These are phyloP conservation scores for Dryobota labecula DNA, from an alignment of 2,888 invertebrate species.

Conservation along the genomic window DNA sequence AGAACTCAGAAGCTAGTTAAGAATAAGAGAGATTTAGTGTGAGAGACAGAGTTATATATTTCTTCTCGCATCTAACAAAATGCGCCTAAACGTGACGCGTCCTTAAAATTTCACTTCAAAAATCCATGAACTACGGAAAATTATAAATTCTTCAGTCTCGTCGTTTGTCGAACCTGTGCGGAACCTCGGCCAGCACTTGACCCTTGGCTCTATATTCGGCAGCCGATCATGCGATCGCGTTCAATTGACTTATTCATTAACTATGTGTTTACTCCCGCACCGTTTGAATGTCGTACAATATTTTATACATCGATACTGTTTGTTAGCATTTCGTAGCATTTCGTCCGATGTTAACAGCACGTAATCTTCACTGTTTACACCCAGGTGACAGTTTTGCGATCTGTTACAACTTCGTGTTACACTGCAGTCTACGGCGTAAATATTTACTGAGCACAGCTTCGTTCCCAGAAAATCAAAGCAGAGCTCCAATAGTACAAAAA, in stretches of 20 bases:
- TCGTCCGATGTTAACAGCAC: background rate
- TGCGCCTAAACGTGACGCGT: no score
- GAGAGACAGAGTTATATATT: no score
- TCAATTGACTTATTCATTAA: slow-evolving; percentile 44
- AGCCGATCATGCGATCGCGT: slow-evolving; percentile 22
- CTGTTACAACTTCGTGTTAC: background rate
- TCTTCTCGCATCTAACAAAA: no score
- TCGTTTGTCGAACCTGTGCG: background rate
- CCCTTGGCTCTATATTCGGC: slow-evolving; percentile 26
- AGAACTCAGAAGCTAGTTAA: no score
- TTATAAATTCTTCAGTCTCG: background rate
- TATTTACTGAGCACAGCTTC: background rate
- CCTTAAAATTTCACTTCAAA: no score
- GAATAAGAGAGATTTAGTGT: no score
- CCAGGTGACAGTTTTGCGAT: slow-evolving; percentile 29
- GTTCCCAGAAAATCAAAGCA: background rate
- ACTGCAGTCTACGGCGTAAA: background rate
- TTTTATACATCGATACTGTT: slow-evolving; percentile 17
- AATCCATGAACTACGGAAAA: slow-evolving; percentile 12
- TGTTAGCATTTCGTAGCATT: background rate
- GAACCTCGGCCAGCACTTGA: slow-evolving; percentile 22
- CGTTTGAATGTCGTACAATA: slow-evolving; percentile 30
- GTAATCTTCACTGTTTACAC: slow-evolving; percentile 45
- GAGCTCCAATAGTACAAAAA: background rate
- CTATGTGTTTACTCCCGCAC: slow-evolving; percentile 37